Base-by-base conservation (phyloP, 2,113 vertebrate genomes). In the Lepus europaeus region DNA sequence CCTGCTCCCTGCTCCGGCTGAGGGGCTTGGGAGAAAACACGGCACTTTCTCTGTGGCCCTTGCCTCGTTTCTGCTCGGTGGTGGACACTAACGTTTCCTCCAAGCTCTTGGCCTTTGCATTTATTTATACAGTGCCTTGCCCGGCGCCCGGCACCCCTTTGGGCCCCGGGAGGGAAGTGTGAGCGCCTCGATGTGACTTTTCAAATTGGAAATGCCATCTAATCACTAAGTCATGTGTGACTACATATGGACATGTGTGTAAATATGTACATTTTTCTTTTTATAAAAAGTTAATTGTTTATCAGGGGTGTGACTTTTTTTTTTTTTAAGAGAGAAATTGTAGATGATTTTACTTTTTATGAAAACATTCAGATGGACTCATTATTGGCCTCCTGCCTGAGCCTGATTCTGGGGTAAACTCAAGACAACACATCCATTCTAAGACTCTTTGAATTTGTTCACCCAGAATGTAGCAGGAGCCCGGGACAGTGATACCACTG, bases 221-320 rank as follows among this genome's bases (percentile, higher is more conserved):
- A 95, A 97, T 93, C 95, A 97, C 97, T 97, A 98, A 98, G 89
- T 85, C 95, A 86, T 85, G 79, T 94, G 9, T 96, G 93, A 98
- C 87, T 87, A 94, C 84, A 56, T 96, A 96, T 95, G 95, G 86
- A 97, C 61, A 87, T 97, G 89, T 97, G 80, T 98, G 98, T 98
- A 98, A 96, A 98, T 98, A 97, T 98, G 96, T 98, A 97, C 93
- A 98, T 96, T 98, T 98, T 82, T 98, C 97, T 97, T 98, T 98
- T 98, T 98, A 98, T 98, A 98, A 96, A 83, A 97, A 64, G 70
- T 83, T 33, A 74, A 96, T 95, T 97, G 94, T 97, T 97, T 96
- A 92, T 83, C 84, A 88, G 56, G 33, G 36, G 56, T 82, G 76
- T 96, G 96, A 27, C 76, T 64, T 92, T 93, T 97, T 94, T 61